Evolutionary conservation across 1,140 invertebrate genomes (phyloP).

Genomic region (Fopius arisanus): DNA sequence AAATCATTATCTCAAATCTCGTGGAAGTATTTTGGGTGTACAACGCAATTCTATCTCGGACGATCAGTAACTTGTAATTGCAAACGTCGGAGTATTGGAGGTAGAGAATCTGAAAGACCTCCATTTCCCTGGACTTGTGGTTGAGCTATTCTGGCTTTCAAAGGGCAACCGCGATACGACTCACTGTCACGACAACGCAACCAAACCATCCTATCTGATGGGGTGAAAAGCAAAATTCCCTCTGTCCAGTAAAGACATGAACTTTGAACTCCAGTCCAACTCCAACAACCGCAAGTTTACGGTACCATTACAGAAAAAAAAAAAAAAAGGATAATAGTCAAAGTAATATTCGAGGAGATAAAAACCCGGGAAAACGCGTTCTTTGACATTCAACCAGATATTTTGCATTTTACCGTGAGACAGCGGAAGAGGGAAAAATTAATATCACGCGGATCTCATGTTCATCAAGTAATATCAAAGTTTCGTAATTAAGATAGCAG

Average conservation of each 20-base stretch:
- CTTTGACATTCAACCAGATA: too few relatives aligned
- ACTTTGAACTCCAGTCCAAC: neutral
- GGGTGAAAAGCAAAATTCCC: conserved; percentile 28
- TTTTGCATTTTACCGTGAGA: neutral
- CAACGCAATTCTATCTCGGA: neutral
- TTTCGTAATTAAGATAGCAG: conserved; percentile 34
- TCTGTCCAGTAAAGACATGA: neutral
- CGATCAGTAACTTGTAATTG: conserved; percentile 39
- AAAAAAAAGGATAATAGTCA: too few relatives aligned
- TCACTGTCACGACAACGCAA: conserved; percentile 32
- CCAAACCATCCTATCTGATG: conserved; percentile 36
- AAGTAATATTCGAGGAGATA: too few relatives aligned
- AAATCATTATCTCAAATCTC: too few relatives aligned
- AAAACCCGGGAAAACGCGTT: too few relatives aligned
- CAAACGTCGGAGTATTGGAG: conserved; percentile 35
- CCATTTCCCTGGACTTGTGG: neutral
- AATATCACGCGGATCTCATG: conserved; percentile 24
- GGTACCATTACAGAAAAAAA: too few relatives aligned
- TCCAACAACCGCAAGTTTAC: too few relatives aligned
- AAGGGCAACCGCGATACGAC: conserved; percentile 32
- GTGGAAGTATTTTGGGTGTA: too few relatives aligned
- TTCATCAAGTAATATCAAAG: conserved; percentile 29
- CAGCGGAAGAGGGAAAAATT: neutral
- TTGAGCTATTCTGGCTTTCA: conserved; percentile 18
- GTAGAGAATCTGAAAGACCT: conserved; percentile 23